These are phyloP conservation scores for Lutjanus campechanus DNA, from an alignment of 2,797 vertebrate species.

Conservation along the genomic window DNA sequence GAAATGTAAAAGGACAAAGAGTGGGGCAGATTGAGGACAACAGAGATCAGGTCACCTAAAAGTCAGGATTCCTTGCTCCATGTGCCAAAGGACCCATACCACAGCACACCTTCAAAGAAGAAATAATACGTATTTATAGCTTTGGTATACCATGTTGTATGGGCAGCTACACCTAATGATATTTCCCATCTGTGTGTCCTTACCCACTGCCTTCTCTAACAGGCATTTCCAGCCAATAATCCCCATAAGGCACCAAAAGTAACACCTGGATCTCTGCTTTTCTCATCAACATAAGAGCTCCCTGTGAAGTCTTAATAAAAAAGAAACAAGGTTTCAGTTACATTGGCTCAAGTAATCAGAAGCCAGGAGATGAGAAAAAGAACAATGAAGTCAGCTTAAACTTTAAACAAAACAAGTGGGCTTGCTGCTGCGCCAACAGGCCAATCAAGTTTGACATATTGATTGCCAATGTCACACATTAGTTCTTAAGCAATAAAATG, in stretches of 20 bases:
- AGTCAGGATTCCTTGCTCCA: constrained; percentile 16
- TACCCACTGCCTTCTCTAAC: background rate
- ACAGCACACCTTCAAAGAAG: constrained; percentile 8
- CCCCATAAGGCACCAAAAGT: background rate
- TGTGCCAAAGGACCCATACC: constrained; percentile 3
- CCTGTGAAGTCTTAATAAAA: constrained; percentile 41
- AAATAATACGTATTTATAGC: constrained; percentile 10
- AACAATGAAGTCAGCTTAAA: constrained; percentile 21
- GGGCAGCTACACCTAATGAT: background rate
- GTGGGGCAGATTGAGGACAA: background rate
- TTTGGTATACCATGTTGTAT: background rate
- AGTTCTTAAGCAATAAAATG: constrained; percentile 53
- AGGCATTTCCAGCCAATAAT: constrained; percentile 30
- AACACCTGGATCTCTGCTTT: constrained; percentile 25
- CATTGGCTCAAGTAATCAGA: constrained; percentile 33
- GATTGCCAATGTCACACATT: constrained; percentile 53
- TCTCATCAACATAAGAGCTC: constrained; percentile 32
- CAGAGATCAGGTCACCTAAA: constrained; percentile 21
- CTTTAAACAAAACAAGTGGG: constrained; percentile 44
- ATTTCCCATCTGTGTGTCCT: constrained; percentile 15
- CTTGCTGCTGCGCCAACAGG: constrained; percentile 37
- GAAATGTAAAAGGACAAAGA: background rate
- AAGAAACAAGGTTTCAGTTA: constrained; percentile 25
- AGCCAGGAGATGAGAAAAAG: background rate
- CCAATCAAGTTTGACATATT: constrained; percentile 57